Conservation (phyloP, 23 tunicate genomes). For the Halocynthia aurantium region DNA sequence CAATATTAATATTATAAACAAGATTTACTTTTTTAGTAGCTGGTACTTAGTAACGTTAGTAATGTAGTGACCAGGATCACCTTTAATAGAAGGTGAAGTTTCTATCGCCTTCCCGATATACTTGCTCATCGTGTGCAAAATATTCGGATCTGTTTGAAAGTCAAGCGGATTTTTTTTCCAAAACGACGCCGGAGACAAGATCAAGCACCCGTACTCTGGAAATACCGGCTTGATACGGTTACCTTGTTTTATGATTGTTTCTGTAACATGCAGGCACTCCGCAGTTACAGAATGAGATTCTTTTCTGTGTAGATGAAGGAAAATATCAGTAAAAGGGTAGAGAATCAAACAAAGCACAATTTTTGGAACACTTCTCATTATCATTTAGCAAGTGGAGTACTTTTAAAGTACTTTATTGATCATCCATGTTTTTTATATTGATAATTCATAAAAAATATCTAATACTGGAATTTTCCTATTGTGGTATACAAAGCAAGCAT, state of each 20-base stretch:
- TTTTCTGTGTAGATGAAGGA: not conserved
- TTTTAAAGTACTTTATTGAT: too few species aligned
- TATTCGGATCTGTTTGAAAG: conserved; percentile 34
- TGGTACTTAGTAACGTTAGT: too few species aligned
- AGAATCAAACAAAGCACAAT: not conserved
- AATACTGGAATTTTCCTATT: not conserved
- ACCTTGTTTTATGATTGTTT: conserved; percentile 40
- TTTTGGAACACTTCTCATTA: too few species aligned
- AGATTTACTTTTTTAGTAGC: not conserved
- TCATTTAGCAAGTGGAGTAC: too few species aligned
- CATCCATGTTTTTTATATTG: too few species aligned
- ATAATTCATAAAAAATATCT: not conserved
- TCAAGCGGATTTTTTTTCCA: conserved; percentile 38
- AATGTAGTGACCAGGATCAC: not conserved
- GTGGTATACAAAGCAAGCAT: not conserved
- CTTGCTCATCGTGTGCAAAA: conserved; percentile 51
- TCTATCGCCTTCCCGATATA: conserved; percentile 54
- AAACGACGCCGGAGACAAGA: conserved; percentile 72
- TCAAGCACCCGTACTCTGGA: conserved; percentile 71
- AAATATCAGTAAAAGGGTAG: not conserved
- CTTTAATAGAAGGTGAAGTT: conserved; percentile 65
- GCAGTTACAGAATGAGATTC: conserved; percentile 23
- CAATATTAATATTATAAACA: not conserved
- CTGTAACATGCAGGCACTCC: conserved; percentile 46
- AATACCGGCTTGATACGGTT: conserved; percentile 46